Percentiles rank a stretch among this genome's conserved stretches.
Conservation (phyloP, 2,113 vertebrate genomes). For the Camelus bactrianus region DNA sequence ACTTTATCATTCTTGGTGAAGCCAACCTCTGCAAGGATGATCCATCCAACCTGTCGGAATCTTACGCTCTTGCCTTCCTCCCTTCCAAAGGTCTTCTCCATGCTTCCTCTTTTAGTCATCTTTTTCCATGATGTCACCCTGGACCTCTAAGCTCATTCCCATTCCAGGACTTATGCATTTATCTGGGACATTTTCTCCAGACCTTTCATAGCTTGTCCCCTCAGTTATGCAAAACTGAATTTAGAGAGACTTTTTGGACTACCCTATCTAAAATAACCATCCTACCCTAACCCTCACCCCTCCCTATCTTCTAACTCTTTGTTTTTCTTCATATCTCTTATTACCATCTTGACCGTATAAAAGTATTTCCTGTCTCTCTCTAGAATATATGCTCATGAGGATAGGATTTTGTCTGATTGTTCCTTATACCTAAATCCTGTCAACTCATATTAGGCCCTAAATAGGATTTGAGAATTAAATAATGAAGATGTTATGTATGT, state of each 20-base stretch:
- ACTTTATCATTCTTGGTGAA: not conserved
- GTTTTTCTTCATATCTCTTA: not conserved
- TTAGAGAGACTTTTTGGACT: not conserved
- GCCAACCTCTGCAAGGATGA: not conserved
- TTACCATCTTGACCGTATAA: not conserved
- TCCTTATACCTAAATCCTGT: not conserved
- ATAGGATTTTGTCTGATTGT: not conserved
- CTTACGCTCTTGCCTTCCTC: not conserved
- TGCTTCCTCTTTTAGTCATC: not conserved
- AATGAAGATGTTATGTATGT: slow-evolving; percentile 14
- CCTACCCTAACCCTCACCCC: rapidly evolving
- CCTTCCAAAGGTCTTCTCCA: not conserved
- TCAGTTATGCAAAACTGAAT: not conserved
- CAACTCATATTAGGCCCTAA: not conserved
- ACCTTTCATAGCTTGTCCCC: not conserved
- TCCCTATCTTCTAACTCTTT: not conserved
- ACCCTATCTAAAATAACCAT: not conserved
- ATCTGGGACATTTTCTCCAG: not conserved
- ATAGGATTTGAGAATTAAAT: slow-evolving; percentile 46
- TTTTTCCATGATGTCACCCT: not conserved
- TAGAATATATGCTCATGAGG: not conserved
- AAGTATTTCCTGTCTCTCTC: not conserved
- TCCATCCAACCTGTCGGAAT: not conserved
- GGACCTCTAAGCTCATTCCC: not conserved
- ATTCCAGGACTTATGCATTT: not conserved